These are phyloP conservation scores for Diploscapter pachys DNA, from an alignment of 1,140 invertebrate species.

Conservation along the genomic window DNA sequence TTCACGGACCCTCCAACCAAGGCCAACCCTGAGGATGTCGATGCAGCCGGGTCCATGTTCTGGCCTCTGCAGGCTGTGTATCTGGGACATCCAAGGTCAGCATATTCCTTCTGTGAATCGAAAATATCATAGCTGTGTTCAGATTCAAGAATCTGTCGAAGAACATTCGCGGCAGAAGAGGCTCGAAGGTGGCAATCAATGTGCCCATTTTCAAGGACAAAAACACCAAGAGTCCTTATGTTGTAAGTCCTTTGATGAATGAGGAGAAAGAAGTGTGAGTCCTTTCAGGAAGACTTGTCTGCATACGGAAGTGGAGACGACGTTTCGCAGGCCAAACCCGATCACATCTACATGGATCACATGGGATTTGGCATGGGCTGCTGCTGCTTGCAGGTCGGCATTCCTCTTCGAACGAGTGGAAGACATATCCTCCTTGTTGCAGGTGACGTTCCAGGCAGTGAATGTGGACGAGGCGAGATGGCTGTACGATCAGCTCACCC, in stretches of 20 bases:
- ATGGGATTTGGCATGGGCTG: constrained; percentile 99
- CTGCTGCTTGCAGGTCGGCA: constrained; percentile 78
- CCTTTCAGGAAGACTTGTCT: constrained; percentile 23
- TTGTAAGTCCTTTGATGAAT: constrained; percentile 28
- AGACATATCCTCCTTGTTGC: not conserved
- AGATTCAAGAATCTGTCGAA: constrained; percentile 76
- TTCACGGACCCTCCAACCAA: constrained; percentile 79
- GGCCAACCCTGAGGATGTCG: constrained; percentile 70
- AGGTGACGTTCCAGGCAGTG: constrained; percentile 76
- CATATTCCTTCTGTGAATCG: constrained; percentile 2
- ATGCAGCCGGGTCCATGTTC: constrained; percentile 81
- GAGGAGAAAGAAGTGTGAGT: not conserved
- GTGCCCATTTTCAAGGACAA: constrained; percentile 84
- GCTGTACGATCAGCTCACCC: constrained; percentile 93
- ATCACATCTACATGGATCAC: constrained; percentile 92
- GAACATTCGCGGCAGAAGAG: constrained; percentile 84
- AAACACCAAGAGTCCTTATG: constrained; percentile 71
- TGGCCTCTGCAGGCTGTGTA: constrained; percentile 92
- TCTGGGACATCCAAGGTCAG: constrained; percentile 81
- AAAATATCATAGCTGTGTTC: constrained; percentile 35
- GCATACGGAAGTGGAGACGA: constrained; percentile 42
- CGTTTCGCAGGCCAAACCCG: constrained; percentile 56
- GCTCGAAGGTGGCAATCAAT: constrained; percentile 92
- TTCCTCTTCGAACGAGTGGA: too few relatives aligned
- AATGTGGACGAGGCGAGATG: constrained; percentile 89